Conservation (phyloP, 2,797 vertebrate species). For the Sebastes baramenuke region DNA sequence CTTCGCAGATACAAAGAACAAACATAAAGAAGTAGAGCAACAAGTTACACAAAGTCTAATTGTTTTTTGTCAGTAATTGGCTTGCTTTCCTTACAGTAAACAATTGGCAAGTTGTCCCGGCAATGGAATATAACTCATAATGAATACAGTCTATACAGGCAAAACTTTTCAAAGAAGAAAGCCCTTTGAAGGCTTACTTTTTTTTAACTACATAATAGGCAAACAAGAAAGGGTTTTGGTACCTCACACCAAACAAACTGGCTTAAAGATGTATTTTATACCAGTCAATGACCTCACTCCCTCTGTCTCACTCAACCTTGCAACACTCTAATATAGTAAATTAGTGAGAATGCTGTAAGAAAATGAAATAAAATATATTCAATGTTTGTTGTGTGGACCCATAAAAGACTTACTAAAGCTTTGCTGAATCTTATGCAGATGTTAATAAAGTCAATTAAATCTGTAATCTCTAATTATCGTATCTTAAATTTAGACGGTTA, state of each 20-base stretch:
- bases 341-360: background rate
- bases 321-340: background rate
- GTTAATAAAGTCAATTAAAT: background rate
- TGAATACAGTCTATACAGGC: conserved; percentile 33
- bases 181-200: conserved; percentile 23
- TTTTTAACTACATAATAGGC: conserved; percentile 22
- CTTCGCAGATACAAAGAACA: conserved; percentile 5
- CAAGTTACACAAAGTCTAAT: conserved; percentile 36
- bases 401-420: background rate
- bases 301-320: background rate
- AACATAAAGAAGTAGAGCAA: conserved; percentile 26
- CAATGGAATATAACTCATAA: conserved; percentile 42
- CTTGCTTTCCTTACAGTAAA: conserved; percentile 45
- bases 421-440: background rate
- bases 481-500: background rate
- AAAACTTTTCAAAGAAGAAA: conserved; percentile 38
- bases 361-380: background rate
- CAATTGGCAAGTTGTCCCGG: conserved; percentile 51
- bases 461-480: background rate
- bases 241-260: conserved; percentile 3
- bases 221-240: conserved; percentile 11
- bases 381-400: background rate
- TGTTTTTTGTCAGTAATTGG: conserved; percentile 61
- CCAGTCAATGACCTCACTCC: background rate
- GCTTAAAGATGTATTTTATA: background rate